Conservation (phyloP, 1,140 invertebrate genomes). For the Pararge aegeria region DNA sequence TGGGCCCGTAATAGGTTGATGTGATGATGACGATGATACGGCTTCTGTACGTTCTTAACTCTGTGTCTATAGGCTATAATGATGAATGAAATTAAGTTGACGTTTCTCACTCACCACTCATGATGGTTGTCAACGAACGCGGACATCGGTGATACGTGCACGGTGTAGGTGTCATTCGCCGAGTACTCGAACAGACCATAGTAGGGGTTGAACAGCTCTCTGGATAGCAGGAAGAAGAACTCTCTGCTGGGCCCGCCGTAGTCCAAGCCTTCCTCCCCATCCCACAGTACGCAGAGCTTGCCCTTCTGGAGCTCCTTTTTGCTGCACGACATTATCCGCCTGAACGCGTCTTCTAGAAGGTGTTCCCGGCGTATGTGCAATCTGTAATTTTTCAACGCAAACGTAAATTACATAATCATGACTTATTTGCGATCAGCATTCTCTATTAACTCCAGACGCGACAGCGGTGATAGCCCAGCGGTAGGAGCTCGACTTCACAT, state of each 20-base stretch:
- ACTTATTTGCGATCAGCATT: no score
- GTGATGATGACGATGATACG: no score
- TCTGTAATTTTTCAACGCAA: constrained; percentile 75
- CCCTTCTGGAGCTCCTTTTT: constrained; percentile 98
- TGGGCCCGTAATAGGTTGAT: no score
- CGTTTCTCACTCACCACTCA: constrained; percentile 87
- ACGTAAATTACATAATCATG: no score
- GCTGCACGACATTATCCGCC: constrained; percentile 97
- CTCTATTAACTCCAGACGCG: no score
- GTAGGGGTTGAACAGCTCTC: constrained; percentile 98
- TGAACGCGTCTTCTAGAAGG: constrained; percentile 96
- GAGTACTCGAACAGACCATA: constrained; percentile 99
- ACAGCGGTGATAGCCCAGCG: no score
- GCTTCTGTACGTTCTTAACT: no score
- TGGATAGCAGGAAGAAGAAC: constrained; percentile 97
- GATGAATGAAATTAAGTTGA: background rate
- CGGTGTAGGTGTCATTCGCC: constrained; percentile 98
- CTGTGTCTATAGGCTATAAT: no score
- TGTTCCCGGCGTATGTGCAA: constrained; percentile 95
- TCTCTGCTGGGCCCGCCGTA: constrained; percentile 97
- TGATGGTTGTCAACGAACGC: constrained; percentile 98
- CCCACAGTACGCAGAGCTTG: constrained; percentile 96
- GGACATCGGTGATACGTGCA: constrained; percentile 98
- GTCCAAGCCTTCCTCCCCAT: constrained; percentile 97
- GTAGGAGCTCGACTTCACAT: no score